phyloP scores from a whole-genome alignment of 2,888 invertebrate species.

The Mantis religiosa region DNA sequence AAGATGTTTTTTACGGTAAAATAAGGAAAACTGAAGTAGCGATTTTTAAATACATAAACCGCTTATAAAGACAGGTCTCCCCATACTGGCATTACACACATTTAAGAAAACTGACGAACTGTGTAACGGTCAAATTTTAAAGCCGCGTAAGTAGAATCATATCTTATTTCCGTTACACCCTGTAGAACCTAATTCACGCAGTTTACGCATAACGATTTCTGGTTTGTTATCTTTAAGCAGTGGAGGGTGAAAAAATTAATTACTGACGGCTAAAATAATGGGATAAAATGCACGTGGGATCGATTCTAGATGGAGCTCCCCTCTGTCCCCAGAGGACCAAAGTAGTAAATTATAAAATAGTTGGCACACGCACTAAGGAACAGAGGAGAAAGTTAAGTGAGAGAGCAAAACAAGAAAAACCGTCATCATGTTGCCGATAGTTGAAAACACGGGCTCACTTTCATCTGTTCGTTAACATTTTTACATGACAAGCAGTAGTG shows the following conservation, averaged over 20 bases:
- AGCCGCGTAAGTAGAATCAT: too few species aligned
- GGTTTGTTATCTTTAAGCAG: too few species aligned
- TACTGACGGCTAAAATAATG: not conserved
- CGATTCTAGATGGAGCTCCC: not conserved
- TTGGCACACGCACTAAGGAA: not conserved
- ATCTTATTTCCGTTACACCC: too few species aligned
- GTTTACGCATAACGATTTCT: too few species aligned
- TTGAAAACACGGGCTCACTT: conserved; percentile 7
- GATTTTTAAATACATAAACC: too few species aligned
- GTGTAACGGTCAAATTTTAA: too few species aligned
- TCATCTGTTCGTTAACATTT: conserved; percentile 23
- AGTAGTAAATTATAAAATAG: not conserved
- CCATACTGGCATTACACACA: too few species aligned
- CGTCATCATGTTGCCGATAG: not conserved
- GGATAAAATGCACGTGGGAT: not conserved
- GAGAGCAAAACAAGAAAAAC: not conserved
- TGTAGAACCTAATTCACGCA: too few species aligned
- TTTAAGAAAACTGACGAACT: too few species aligned
- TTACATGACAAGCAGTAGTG: conserved; percentile 9
- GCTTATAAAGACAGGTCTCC: too few species aligned
- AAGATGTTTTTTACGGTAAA: too few species aligned
- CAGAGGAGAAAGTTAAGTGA: not conserved
- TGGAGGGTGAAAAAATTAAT: not conserved
- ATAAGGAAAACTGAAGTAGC: too few species aligned
- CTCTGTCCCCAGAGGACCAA: not conserved